Evolutionary conservation across 2,888 invertebrate genomes (phyloP).

Genomic region (Melipona beecheii): DNA sequence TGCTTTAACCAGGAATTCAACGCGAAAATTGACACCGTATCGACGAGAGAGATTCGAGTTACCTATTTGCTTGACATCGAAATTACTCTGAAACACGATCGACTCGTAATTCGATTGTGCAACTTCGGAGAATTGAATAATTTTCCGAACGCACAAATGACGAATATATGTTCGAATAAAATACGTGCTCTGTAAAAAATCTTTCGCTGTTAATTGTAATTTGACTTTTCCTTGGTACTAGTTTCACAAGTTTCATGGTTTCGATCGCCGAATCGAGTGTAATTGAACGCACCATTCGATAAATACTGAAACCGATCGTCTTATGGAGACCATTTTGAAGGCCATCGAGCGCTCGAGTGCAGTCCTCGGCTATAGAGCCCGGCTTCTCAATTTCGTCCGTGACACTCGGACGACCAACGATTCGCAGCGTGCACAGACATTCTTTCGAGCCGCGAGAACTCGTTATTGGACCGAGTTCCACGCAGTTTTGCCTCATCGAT

Average conservation of each 20-base stretch:
- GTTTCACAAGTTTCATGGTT: too few relatives aligned
- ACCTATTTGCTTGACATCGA: background rate
- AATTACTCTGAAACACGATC: too few relatives aligned
- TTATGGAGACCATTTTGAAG: slow-evolving; percentile 5
- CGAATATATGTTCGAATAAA: too few relatives aligned
- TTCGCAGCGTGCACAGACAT: slow-evolving; percentile 14
- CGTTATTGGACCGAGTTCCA: slow-evolving; percentile 46
- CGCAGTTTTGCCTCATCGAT: slow-evolving; percentile 35
- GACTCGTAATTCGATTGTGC: too few relatives aligned
- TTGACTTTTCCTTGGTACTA: too few relatives aligned
- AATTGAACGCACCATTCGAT: background rate
- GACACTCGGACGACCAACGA: slow-evolving; percentile 9
- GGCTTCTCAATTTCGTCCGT: slow-evolving; percentile 18
- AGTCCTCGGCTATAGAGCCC: background rate
- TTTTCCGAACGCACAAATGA: too few relatives aligned
- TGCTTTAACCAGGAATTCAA: background rate
- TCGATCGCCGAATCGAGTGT: too few relatives aligned
- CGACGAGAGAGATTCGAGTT: background rate
- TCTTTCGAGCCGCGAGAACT: slow-evolving; percentile 13
- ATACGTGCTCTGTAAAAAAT: too few relatives aligned
- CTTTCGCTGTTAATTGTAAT: too few relatives aligned
- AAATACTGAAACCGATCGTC: background rate
- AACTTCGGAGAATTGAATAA: too few relatives aligned
- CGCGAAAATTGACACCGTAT: background rate
- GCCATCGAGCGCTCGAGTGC: background rate